Percentiles rank a stretch among this genome's conserved stretches.
Conservation (phyloP, 2,797 vertebrate species). For the Notamacropus eugenii region DNA sequence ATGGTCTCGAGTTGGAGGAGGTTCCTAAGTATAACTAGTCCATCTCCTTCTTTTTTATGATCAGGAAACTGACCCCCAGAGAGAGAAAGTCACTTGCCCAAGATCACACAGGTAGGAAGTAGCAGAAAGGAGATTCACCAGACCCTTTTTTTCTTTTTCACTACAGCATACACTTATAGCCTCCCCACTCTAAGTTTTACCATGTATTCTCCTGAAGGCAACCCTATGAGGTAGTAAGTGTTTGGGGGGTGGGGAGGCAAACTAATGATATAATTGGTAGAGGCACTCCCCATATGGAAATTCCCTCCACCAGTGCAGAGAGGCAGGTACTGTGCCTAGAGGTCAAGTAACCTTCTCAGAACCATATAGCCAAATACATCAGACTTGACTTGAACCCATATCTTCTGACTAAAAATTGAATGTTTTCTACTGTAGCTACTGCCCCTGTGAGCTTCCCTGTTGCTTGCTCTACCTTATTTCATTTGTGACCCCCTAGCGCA, state of each 20-base stretch:
- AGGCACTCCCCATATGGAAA: not conserved
- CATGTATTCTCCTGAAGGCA: not conserved
- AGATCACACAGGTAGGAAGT: not conserved
- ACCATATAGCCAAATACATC: not conserved
- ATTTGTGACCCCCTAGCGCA: not conserved
- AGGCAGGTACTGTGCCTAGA: not conserved
- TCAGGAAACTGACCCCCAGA: not conserved
- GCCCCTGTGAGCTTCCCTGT: not conserved
- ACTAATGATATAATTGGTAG: not conserved
- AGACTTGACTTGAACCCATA: not conserved
- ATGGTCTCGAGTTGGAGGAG: not conserved
- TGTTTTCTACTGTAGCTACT: not conserved
- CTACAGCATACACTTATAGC: not conserved
- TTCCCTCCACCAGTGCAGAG: not conserved
- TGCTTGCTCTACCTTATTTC: not conserved
- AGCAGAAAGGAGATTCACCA: not conserved
- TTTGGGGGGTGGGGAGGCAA: not conserved
- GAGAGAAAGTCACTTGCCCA: not conserved
- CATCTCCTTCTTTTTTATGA: not conserved
- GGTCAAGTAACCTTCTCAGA: not conserved
- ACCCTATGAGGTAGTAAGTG: not conserved
- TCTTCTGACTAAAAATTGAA: not conserved
- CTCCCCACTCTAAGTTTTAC: not conserved
- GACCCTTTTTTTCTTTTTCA: not conserved
- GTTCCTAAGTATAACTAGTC: not conserved